phyloP scores from a whole-genome alignment of 2,888 invertebrate species.

The Euclidia mi region DNA sequence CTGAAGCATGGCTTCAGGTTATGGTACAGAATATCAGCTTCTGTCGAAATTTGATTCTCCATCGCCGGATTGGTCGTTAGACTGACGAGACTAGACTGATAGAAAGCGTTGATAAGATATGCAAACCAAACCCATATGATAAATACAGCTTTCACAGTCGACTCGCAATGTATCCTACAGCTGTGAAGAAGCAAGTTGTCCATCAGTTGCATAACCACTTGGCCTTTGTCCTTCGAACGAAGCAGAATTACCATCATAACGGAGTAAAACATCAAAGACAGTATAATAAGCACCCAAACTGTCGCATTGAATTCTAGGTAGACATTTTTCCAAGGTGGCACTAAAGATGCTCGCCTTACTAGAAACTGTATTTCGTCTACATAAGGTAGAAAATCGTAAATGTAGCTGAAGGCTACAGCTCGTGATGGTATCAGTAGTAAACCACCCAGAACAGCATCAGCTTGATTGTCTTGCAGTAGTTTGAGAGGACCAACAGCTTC shows the following conservation, averaged over 20 bases:
- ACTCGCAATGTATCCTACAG: slow-evolving; percentile 20
- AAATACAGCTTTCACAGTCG: slow-evolving; percentile 43
- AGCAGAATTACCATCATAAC: slow-evolving; percentile 25
- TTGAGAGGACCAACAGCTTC: slow-evolving; percentile 24
- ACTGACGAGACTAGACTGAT: slow-evolving; percentile 59
- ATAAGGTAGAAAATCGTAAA: slow-evolving; percentile 35
- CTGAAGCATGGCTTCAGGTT: slow-evolving; percentile 36
- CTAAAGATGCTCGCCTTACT: slow-evolving; percentile 24
- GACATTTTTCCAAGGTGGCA: slow-evolving; percentile 42
- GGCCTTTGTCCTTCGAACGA: slow-evolving; percentile 28
- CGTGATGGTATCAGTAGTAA: slow-evolving; percentile 37
- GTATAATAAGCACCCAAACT: slow-evolving; percentile 39
- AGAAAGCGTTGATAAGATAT: slow-evolving; percentile 55
- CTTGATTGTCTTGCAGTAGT: slow-evolving; percentile 34
- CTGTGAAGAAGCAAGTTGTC: slow-evolving; percentile 33
- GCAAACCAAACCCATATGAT: slow-evolving; percentile 70
- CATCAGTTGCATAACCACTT: slow-evolving; percentile 28
- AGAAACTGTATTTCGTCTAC: slow-evolving; percentile 42
- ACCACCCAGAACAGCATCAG: slow-evolving; percentile 38
- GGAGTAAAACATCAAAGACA: slow-evolving; percentile 19
- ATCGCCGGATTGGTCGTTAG: slow-evolving; percentile 50
- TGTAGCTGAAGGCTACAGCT: slow-evolving; percentile 28
- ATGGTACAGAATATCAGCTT: slow-evolving; percentile 31
- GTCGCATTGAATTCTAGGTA: slow-evolving; percentile 43
- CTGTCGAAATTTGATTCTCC: slow-evolving; percentile 46